phyloP scores from a whole-genome alignment of 64 coral and sea anemone species.

The Porites australiensis region DNA sequence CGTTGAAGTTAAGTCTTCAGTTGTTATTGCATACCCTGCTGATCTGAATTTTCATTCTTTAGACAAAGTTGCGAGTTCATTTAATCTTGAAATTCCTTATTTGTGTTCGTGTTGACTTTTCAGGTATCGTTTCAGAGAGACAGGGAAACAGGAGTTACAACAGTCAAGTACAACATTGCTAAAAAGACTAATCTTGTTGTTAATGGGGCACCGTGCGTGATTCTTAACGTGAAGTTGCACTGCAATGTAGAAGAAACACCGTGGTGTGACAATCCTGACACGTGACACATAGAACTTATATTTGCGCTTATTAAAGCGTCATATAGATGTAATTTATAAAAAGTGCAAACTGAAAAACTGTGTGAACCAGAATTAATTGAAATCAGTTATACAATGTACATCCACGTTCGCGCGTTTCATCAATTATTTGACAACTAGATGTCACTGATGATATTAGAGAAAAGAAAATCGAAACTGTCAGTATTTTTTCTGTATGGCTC shows the following conservation, averaged over 20 bases:
- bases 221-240: slow-evolving; percentile 80
- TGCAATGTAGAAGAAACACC: slow-evolving; percentile 87
- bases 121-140: slow-evolving; percentile 92
- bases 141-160: slow-evolving; percentile 80
- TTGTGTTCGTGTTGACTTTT: background rate
- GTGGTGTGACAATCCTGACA: slow-evolving; percentile 86
- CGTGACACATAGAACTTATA: background rate
- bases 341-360: too few species aligned
- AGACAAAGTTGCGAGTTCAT: background rate
- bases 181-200: slow-evolving; percentile 73
- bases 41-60: background rate
- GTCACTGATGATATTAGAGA: too few species aligned
- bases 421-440: too few species aligned
- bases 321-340: too few species aligned
- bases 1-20: too few species aligned
- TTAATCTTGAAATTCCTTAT: background rate
- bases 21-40: background rate
- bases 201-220: slow-evolving; percentile 69
- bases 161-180: slow-evolving; percentile 76
- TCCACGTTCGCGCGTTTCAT: too few species aligned
- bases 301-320: too few species aligned
- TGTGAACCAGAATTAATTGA: too few species aligned
- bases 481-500: too few species aligned
- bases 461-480: too few species aligned
- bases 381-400: too few species aligned